A percentile compares a stretch with the other conserved stretches of the same genome.
phyloP scores from a whole-genome alignment of 2,888 invertebrate genomes.

The Hirudinaria manillensis region DNA sequence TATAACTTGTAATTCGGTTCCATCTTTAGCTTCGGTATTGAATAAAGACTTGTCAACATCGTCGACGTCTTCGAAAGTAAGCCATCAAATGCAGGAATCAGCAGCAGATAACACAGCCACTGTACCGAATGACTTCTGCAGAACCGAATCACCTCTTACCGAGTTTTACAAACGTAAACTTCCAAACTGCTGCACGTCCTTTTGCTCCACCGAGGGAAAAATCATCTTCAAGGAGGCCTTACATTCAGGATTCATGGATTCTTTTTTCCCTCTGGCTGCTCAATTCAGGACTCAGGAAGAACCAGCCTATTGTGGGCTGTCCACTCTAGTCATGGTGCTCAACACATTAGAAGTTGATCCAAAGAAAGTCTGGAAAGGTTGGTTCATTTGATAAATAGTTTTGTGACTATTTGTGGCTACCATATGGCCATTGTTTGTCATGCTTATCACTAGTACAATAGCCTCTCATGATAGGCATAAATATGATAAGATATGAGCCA shows the following conservation, averaged over 20 bases:
- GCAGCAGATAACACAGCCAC: not conserved
- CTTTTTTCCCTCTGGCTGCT: conserved; percentile 52
- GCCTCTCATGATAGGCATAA: too few species aligned
- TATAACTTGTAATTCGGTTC: not conserved
- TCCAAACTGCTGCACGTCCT: conserved; percentile 51
- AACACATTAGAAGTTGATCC: conserved; percentile 50
- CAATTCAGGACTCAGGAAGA: conserved; percentile 55
- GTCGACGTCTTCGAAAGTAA: too few species aligned
- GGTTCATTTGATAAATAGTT: not conserved
- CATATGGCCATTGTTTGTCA: conserved; percentile 36
- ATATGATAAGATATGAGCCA: too few species aligned
- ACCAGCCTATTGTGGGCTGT: conserved; percentile 54
- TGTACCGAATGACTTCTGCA: not conserved
- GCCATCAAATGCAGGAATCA: too few species aligned
- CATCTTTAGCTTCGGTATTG: not conserved
- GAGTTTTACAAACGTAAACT: conserved; percentile 48
- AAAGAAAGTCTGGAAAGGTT: conserved; percentile 29
- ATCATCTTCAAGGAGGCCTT: conserved; percentile 49
- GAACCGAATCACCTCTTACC: not conserved
- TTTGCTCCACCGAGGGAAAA: conserved; percentile 51
- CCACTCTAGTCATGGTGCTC: conserved; percentile 53
- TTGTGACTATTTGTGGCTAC: conserved; percentile 43
- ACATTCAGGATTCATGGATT: conserved; percentile 47
- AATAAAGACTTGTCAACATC: conserved; percentile 1
- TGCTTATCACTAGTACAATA: too few species aligned